phyloP scores from a whole-genome alignment of 2,888 invertebrate genomes.

The Tetragonula carbonaria region DNA sequence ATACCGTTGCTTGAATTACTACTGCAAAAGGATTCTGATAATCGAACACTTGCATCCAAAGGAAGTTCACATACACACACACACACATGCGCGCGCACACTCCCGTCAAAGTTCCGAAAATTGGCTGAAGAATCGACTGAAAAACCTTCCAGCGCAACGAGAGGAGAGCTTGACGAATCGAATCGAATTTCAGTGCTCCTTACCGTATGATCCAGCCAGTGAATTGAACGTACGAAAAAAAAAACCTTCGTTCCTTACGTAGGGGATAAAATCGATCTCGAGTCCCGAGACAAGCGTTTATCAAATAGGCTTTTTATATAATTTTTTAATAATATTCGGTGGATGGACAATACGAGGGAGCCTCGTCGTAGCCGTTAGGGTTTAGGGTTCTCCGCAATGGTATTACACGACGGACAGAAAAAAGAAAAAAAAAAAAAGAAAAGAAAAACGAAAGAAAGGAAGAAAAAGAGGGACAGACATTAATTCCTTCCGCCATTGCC shows the following conservation, averaged over 20 bases:
- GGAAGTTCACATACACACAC: too few species aligned
- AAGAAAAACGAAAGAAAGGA: background rate
- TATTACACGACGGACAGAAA: background rate
- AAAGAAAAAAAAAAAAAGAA: background rate
- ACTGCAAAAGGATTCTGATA: background rate
- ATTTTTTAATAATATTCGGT: constrained; percentile 51
- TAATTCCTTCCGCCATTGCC: constrained; percentile 45
- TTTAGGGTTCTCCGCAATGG: constrained; percentile 37
- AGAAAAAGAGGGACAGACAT: constrained; percentile 13
- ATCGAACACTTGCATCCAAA: background rate
- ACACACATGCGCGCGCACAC: too few species aligned
- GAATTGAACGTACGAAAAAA: constrained; percentile 40
- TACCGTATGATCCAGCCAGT: constrained; percentile 49
- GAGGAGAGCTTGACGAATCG: background rate
- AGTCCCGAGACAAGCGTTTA: constrained; percentile 4
- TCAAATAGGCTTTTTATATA: constrained; percentile 54
- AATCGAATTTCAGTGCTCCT: constrained; percentile 21
- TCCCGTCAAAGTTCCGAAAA: background rate
- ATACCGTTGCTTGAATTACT: background rate
- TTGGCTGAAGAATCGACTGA: background rate
- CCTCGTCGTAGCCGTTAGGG: constrained; percentile 25
- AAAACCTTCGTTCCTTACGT: constrained; percentile 43
- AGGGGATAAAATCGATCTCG: constrained; percentile 23
- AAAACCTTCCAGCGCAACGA: background rate
- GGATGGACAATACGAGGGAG: constrained; percentile 48